Conservation (phyloP, 2,113 vertebrate species). For the Syngnathus typhle region DNA sequence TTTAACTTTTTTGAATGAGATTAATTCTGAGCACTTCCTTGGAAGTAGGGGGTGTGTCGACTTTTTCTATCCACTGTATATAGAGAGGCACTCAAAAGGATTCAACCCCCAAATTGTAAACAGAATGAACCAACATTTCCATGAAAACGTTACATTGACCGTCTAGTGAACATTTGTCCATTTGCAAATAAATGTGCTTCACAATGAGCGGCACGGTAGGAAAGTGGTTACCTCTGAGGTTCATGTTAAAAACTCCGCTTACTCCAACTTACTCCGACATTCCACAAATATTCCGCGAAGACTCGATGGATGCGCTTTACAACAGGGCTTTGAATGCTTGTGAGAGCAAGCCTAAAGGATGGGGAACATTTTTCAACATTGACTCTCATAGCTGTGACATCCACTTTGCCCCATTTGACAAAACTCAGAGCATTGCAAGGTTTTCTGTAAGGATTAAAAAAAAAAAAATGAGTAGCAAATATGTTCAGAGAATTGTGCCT, state of each 20-base stretch:
- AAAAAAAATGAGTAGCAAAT: conserved; percentile 62
- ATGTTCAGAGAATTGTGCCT: conserved; percentile 59
- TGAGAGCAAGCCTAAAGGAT: conserved; percentile 6
- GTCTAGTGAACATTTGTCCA: background rate
- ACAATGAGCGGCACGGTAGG: background rate
- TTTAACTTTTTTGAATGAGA: background rate
- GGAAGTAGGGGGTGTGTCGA: background rate
- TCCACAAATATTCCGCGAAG: background rate
- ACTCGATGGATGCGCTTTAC: background rate
- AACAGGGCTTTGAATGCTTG: background rate
- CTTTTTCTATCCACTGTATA: background rate
- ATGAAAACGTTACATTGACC: background rate
- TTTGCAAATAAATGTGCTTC: background rate
- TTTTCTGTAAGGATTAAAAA: conserved; percentile 52
- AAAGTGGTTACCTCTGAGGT: background rate
- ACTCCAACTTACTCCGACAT: background rate
- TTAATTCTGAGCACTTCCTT: background rate
- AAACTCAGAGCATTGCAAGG: conserved; percentile 49
- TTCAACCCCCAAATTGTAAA: background rate
- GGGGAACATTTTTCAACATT: conserved; percentile 42
- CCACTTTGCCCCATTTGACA: conserved; percentile 60
- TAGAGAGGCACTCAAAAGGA: background rate
- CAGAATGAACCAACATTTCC: background rate
- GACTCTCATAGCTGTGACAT: conserved; percentile 52
- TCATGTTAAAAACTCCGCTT: background rate